Percentiles rank a stretch among this genome's conserved stretches.
phyloP scores from a whole-genome alignment of 1,140 invertebrate genomes.

The Oedothorax gibbosus region DNA sequence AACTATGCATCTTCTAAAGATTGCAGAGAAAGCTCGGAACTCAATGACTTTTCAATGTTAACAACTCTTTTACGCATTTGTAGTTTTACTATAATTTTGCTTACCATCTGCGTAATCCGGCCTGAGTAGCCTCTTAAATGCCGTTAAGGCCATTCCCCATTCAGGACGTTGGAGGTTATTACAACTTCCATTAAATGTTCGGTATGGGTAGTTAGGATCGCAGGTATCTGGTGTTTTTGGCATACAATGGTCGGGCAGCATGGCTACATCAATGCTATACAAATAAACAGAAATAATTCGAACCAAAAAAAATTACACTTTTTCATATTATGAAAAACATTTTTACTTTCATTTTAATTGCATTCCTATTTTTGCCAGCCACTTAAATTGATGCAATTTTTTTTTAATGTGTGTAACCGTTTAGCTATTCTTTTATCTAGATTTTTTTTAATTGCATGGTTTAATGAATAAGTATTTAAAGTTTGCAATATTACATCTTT shows the following conservation, averaged over 20 bases:
- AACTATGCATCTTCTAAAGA: too few relatives aligned
- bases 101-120: slow-evolving; percentile 69
- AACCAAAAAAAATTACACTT: not conserved
- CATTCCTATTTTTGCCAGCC: too few relatives aligned
- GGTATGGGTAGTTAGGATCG: slow-evolving; percentile 67
- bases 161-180: slow-evolving; percentile 75
- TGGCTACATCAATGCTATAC: slow-evolving; percentile 28
- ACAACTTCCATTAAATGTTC: slow-evolving; percentile 79
- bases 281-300: not conserved
- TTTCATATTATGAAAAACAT: not conserved
- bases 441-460: not conserved
- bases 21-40: too few relatives aligned
- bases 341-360: too few relatives aligned
- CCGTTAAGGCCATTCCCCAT: slow-evolving; percentile 70
- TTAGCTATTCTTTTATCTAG: not conserved
- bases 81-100: slow-evolving; percentile 1
- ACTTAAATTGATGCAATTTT: too few relatives aligned
- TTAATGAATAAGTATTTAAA: not conserved
- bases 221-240: slow-evolving; percentile 19
- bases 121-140: slow-evolving; percentile 67
- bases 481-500: not conserved
- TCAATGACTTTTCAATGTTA: too few relatives aligned
- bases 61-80: not conserved
- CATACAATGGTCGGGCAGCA: slow-evolving; percentile 34
- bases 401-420: too few relatives aligned